Conservation (phyloP, 2,113 vertebrate species). For the Puntigrus tetrazona region DNA sequence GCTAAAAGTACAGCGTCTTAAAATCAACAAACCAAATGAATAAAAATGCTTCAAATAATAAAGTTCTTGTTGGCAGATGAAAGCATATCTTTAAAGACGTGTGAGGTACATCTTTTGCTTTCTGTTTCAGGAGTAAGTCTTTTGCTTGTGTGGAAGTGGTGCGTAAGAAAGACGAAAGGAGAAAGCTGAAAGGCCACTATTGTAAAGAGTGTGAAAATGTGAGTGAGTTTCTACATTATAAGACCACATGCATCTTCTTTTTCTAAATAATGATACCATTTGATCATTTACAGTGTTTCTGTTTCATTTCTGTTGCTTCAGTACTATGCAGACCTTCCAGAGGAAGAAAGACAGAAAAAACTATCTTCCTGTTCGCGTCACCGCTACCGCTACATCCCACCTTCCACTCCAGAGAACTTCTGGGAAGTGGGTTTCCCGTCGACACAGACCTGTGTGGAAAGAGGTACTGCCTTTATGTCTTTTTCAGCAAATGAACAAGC, state of each 20-base stretch:
- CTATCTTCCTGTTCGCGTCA: conserved; percentile 90
- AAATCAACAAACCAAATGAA: not conserved
- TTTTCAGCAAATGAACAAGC: not conserved
- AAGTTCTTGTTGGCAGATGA: not conserved
- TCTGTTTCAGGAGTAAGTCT: conserved; percentile 65
- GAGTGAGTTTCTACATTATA: conserved; percentile 64
- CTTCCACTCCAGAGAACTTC: conserved; percentile 93
- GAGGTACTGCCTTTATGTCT: conserved; percentile 78
- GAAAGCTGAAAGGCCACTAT: conserved; percentile 88
- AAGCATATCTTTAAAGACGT: not conserved
- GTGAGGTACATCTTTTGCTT: not conserved
- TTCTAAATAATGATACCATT: not conserved
- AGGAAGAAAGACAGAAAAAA: conserved; percentile 87
- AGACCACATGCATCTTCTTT: not conserved
- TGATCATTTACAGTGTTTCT: not conserved
- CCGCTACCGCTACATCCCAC: conserved; percentile 87
- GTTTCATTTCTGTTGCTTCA: conserved; percentile 66
- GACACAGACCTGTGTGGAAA: conserved; percentile 91
- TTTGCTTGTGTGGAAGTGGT: conserved; percentile 92
- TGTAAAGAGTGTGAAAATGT: conserved; percentile 97
- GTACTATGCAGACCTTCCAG: conserved; percentile 92
- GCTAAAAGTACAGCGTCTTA: not conserved
- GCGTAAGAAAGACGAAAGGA: conserved; percentile 93
- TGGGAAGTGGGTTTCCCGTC: conserved; percentile 99
- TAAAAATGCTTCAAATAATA: not conserved